phyloP scores from a whole-genome alignment of 2,113 vertebrate genomes.

The Garra rufa region DNA sequence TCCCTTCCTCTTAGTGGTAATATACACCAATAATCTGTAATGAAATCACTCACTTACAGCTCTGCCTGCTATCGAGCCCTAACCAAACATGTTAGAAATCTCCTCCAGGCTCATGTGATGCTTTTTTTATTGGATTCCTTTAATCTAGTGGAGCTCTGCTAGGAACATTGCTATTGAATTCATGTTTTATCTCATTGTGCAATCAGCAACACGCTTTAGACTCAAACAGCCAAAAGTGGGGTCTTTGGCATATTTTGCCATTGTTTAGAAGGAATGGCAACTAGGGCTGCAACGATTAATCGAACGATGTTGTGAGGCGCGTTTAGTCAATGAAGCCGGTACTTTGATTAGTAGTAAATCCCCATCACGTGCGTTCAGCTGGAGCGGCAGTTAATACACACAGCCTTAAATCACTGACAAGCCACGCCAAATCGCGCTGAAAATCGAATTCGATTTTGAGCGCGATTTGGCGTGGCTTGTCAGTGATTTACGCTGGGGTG shows the following conservation, averaged over 20 bases:
- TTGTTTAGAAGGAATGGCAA: background rate
- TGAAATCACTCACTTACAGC: conserved; percentile 50
- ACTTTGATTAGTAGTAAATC: no score
- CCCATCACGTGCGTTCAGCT: no score
- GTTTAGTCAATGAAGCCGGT: no score
- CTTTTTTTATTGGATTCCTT: conserved; percentile 51
- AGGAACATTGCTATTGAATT: background rate
- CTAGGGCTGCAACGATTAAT: no score
- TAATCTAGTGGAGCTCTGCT: conserved; percentile 9
- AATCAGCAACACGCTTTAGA: conserved; percentile 17
- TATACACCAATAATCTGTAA: conserved; percentile 48
- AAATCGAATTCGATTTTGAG: no score
- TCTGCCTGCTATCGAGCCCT: conserved; percentile 28
- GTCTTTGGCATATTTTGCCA: background rate
- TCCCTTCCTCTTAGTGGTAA: conserved; percentile 26
- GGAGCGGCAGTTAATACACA: no score
- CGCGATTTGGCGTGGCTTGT: no score
- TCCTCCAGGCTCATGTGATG: conserved; percentile 32
- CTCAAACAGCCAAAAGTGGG: background rate
- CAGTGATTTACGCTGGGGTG: no score
- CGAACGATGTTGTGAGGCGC: no score
- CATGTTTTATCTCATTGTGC: conserved; percentile 19
- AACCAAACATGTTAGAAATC: conserved; percentile 17
- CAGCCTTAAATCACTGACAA: no score
- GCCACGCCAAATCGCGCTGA: no score